phyloP scores from a whole-genome alignment of 2,113 vertebrate genomes.

The Chunga burmeisteri region DNA sequence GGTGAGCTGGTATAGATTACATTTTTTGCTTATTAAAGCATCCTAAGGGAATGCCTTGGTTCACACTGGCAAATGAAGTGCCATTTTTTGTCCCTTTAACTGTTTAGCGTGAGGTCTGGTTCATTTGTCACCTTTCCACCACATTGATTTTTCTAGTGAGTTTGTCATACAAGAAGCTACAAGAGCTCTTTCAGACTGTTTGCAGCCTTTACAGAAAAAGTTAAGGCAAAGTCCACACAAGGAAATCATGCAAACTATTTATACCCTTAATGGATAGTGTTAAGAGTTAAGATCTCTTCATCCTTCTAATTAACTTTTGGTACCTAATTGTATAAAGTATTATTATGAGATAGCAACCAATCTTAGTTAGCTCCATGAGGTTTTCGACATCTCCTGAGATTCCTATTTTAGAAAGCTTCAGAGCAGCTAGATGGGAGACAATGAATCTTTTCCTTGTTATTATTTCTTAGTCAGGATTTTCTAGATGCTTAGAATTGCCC shows the following conservation, averaged over 20 bases:
- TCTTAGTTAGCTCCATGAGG: background rate
- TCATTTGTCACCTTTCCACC: background rate
- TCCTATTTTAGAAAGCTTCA: background rate
- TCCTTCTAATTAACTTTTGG: background rate
- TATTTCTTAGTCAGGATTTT: background rate
- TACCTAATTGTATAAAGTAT: background rate
- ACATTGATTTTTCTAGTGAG: background rate
- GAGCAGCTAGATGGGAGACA: background rate
- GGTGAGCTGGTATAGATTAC: background rate
- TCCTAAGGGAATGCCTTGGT: background rate
- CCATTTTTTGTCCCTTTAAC: background rate
- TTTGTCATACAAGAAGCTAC: background rate
- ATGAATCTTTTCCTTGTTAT: background rate
- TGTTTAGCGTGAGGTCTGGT: background rate
- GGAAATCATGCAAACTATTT: background rate
- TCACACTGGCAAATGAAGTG: background rate
- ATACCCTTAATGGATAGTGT: background rate
- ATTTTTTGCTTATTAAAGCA: background rate
- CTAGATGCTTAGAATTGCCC: background rate
- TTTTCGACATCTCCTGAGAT: background rate
- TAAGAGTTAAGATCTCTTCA: background rate
- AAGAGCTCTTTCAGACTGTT: background rate
- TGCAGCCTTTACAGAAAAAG: background rate
- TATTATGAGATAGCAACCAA: background rate
- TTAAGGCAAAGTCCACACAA: background rate